A percentile compares a stretch with the other conserved stretches of the same genome.
phyloP scores from a whole-genome alignment of 1,140 invertebrate species.

The Goniozus legneri region DNA sequence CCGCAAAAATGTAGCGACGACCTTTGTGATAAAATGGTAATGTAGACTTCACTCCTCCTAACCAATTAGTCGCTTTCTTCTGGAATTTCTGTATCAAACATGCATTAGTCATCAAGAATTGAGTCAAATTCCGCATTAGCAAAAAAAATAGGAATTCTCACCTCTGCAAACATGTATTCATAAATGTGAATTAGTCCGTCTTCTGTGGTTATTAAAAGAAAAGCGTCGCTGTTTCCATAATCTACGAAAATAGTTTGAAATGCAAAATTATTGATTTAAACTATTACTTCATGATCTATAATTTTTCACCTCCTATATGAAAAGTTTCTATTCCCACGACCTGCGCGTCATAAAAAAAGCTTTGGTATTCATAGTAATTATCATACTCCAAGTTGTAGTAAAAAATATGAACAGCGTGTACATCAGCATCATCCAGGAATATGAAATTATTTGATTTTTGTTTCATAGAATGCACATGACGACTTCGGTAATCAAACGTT shows the following conservation, averaged over 20 bases:
- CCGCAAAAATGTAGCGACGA: conserved; percentile 27
- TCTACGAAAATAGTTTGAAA: conserved; percentile 17
- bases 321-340: conserved; percentile 27
- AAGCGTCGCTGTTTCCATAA: conserved; percentile 23
- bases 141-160: conserved; percentile 13
- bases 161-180: conserved; percentile 30
- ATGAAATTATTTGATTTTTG: conserved; percentile 25
- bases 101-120: background rate
- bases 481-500: conserved; percentile 25
- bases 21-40: conserved; percentile 22
- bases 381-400: conserved; percentile 19
- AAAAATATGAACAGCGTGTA: conserved; percentile 29
- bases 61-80: conserved; percentile 14
- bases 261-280: too few relatives aligned
- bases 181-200: conserved; percentile 31
- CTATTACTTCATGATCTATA: too few relatives aligned
- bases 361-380: conserved; percentile 36
- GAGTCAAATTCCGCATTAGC: background rate
- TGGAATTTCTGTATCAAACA: conserved; percentile 32
- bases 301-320: too few relatives aligned
- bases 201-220: conserved; percentile 26
- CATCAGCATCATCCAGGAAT: conserved; percentile 29
- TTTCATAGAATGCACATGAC: conserved; percentile 21
- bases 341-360: conserved; percentile 22
- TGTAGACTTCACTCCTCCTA: conserved; percentile 25